phyloP scores from a whole-genome alignment of 2,888 invertebrate species.

The Embidobia sp. region DNA sequence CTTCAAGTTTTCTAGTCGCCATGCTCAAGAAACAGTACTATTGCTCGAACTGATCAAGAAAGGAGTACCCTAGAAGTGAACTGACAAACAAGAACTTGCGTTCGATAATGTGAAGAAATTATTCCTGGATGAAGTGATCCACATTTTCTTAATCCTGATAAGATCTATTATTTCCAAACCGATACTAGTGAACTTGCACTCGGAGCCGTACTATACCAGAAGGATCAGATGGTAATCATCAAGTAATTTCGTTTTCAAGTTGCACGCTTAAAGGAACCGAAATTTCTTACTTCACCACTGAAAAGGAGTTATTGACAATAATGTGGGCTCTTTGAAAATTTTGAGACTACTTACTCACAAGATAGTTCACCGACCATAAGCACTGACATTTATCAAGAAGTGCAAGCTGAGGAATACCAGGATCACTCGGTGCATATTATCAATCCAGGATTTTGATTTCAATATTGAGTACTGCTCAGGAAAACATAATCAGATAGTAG shows the following conservation, averaged over 20 bases:
- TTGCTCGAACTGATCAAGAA: not conserved
- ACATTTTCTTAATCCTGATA: conserved; percentile 11
- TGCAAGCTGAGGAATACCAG: conserved; percentile 61
- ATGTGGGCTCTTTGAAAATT: conserved; percentile 67
- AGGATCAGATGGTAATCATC: not conserved
- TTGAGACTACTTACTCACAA: conserved; percentile 68
- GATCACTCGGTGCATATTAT: conserved; percentile 2
- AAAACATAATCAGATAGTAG: too few relatives aligned
- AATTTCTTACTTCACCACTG: conserved; percentile 64
- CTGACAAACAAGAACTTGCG: not conserved
- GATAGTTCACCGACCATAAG: conserved; percentile 69
- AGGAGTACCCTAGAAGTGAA: conserved; percentile 1
- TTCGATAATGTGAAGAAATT: not conserved
- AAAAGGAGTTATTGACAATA: conserved; percentile 69
- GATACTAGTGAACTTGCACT: conserved; percentile 57
- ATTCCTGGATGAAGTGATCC: conserved; percentile 11
- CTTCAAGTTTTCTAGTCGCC: not conserved
- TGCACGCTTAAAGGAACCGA: conserved; percentile 62
- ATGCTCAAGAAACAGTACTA: not conserved
- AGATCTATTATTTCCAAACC: conserved; percentile 5
- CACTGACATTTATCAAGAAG: conserved; percentile 67
- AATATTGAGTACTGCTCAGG: conserved; percentile 45
- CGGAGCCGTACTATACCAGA: conserved; percentile 34
- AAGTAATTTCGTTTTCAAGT: conserved; percentile 66
- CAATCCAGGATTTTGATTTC: conserved; percentile 12